Conservation (phyloP, 1,140 invertebrate genomes). For the Trichonephila clavipes region DNA sequence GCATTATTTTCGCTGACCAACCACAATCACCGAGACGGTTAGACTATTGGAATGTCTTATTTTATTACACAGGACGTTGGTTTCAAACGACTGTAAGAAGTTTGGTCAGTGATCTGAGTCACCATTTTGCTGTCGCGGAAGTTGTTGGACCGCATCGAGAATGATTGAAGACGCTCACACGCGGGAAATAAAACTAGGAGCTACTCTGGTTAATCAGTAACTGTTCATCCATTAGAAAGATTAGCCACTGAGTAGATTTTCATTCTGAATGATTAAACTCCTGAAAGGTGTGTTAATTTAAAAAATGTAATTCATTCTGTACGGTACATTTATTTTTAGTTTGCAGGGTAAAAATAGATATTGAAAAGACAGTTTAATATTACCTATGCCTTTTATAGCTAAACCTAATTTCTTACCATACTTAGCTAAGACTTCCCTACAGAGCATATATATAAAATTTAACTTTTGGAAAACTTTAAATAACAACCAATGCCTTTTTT, state of each 20-base stretch:
- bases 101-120: constrained; percentile 34
- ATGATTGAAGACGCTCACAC: constrained; percentile 7
- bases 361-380: neutral
- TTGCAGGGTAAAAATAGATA: neutral
- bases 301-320: neutral
- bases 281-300: neutral
- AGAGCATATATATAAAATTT: no score
- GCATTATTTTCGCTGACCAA: constrained; percentile 1
- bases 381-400: no score
- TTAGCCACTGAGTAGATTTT: neutral
- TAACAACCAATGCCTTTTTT: no score
- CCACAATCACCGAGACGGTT: constrained; percentile 6
- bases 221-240: neutral
- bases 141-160: constrained; percentile 20
- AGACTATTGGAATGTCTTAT: constrained; percentile 5
- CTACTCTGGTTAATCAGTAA: neutral
- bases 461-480: no score
- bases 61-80: constrained; percentile 35
- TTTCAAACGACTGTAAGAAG: constrained; percentile 1
- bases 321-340: neutral
- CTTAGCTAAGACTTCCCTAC: no score
- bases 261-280: neutral
- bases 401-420: no score
- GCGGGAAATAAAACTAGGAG: neutral
- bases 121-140: neutral